Evolutionary conservation across 2,113 vertebrate genomes (phyloP), one percentile per base, ranked within the genome.

Genomic region (Ctenodactylus gundi): DNA sequence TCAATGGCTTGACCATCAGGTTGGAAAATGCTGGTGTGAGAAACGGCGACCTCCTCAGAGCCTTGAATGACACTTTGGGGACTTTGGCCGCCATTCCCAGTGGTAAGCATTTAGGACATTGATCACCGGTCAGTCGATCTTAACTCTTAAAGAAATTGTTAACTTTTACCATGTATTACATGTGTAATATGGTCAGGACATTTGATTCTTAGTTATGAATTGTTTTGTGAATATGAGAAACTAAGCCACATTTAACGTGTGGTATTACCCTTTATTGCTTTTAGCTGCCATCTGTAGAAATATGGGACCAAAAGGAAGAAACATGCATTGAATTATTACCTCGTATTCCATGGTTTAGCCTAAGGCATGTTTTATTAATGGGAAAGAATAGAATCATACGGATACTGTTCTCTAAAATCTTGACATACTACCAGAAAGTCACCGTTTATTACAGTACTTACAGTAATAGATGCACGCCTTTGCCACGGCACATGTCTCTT

Each of bases 61-160:
- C 98, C 90, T 96, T 99, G 97, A 99, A 99, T 85, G 98, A 99
- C 97, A 99, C 99, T 89, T 95, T 99, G 96, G 99, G 97, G 94
- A 99, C 98, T 78, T 98, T 99, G 91, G 97, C 98, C 85, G 97
- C 98, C 65, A 98, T 99, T 97, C 99, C 99, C 87, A 99, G 98
- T 0, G 99, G 99, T 99, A 98, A 98, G 98, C 77, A 72, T 29
- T 53, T 3, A 21, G 10, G 31, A 57, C 15, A 58, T n/a, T 13
- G 20, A 27, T 31, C 34, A 7, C 10, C 0, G 39, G 13, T 58
- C 46, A 7, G 25, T 41, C 62, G 17, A 87, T 21, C 44, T 75
- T 51, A 90, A 88, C 11, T 27, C 55, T 64, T 29, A 2, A 78
- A 90, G 31, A 64, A 64, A 31, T 14, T 89, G 21, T 17, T 58